Evolutionary conservation across 30 jellyfish, hydroid and myxozoan species (phyloP).

Genomic region (Mastigias papua): DNA sequence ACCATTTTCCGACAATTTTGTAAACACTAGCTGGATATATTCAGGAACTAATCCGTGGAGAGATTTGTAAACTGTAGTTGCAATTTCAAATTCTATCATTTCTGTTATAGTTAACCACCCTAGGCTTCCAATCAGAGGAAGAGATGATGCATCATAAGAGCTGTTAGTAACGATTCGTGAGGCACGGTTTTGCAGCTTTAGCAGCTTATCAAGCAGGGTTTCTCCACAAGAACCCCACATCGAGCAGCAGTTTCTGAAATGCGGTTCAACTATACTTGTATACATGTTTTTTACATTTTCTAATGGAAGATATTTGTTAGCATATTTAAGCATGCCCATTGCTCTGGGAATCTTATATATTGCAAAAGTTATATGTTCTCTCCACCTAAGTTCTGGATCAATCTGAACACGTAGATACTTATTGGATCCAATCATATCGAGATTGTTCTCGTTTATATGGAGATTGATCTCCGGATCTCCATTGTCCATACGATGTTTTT

Average conservation of each 20-base stretch:
- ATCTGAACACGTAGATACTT: slow-evolving; percentile 1
- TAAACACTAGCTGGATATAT: slow-evolving; percentile 54
- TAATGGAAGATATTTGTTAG: slow-evolving; percentile 27
- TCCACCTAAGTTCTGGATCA: slow-evolving; percentile 32
- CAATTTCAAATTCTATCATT: slow-evolving; percentile 16
- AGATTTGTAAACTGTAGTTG: slow-evolving; percentile 35
- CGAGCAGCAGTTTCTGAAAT: slow-evolving; percentile 59
- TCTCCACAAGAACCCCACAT: slow-evolving; percentile 47
- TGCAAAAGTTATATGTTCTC: slow-evolving; percentile 18
- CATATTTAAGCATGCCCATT: slow-evolving; percentile 42
- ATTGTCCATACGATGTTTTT: background rate
- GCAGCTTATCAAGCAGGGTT: slow-evolving; percentile 43
- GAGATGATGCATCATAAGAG: slow-evolving; percentile 65
- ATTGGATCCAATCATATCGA: background rate
- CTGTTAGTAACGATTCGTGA: slow-evolving; percentile 58
- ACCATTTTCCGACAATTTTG: slow-evolving; percentile 41
- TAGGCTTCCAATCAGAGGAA: slow-evolving; percentile 48
- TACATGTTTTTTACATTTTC: slow-evolving; percentile 8
- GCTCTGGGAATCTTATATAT: slow-evolving; percentile 19
- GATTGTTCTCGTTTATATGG: background rate
- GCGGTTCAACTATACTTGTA: slow-evolving; percentile 53
- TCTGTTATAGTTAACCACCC: slow-evolving; percentile 42
- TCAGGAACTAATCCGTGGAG: slow-evolving; percentile 64
- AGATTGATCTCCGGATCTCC: background rate
- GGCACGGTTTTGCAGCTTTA: slow-evolving; percentile 54